Evolutionary conservation across 1,140 invertebrate genomes (phyloP), one percentile per base, ranked within the genome.

Genomic region (Drosophila willistoni): DNA sequence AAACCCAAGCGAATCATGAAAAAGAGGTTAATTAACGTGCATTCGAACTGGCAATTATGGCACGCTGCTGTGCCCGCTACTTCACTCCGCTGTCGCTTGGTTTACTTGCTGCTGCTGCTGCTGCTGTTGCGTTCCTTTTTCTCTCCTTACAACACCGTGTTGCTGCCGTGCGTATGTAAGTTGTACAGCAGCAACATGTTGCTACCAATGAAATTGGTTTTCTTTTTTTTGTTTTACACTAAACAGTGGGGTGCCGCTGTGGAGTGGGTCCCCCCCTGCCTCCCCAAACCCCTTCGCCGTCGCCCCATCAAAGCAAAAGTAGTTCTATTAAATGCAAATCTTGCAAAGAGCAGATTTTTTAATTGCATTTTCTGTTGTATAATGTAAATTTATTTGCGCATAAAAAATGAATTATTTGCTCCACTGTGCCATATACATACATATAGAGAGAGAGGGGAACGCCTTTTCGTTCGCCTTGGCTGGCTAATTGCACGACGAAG

Each of bases 21-120:
- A 81, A 90, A 90, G 85, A 90, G 85, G 85, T 90, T 90, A 90
- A 90, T 90, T 90, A 90, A 90, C 86, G 86, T 81, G 79, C 86
- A 90, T 81, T 86, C 86, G 77, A 90, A 90, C 86, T 79, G 74
- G 85, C 86, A 90, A 90, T 90, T 90, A 90, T 82, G 79, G 75
- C 79, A 84, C 86, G 76, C 77, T 80, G 81, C 63, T 77, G 68
- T 68, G 59, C 67, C 70, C 41, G 59, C 74, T 56, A 22, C 64
- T 55, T 22, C 41, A 39, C 44, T 17, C 44, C 19, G 9, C 12
- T 29, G 34, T 55, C 54, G 41, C 68, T 14, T 10, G 5, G 34
- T 1, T 10, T 7, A 34, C 25, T 51, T 44, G 44, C 7, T 7
- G 44, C 17, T 47, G 44, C 5, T 51, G 44, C 44, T 44, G 44